Percentiles rank a stretch among this genome's conserved stretches.
Evolutionary conservation across 2,113 vertebrate species (phyloP).

Genomic region (Phoxinus phoxinus): DNA sequence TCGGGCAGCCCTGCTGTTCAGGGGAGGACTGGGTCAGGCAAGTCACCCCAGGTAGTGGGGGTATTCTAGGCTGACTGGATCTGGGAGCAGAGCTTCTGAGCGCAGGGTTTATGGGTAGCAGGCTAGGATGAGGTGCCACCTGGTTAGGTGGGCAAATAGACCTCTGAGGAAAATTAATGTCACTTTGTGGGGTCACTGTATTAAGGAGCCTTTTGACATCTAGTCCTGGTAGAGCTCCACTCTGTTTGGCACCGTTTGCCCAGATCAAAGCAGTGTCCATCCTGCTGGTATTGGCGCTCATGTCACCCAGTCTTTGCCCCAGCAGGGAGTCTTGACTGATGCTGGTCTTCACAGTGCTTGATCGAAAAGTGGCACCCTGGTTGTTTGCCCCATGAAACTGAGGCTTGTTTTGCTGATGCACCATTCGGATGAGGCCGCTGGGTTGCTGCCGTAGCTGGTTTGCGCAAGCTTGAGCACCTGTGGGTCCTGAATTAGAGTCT

Average conservation of each 20-base stretch:
- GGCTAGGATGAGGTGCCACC: conserved; percentile 79
- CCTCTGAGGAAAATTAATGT: conserved; percentile 81
- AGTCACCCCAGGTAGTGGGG: conserved; percentile 74
- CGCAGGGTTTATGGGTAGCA: conserved; percentile 80
- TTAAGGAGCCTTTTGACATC: conserved; percentile 74
- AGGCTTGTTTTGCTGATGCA: conserved; percentile 79
- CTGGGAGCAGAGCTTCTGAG: conserved; percentile 79
- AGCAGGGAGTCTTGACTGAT: conserved; percentile 67
- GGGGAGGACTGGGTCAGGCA: conserved; percentile 82
- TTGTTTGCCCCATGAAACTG: conserved; percentile 78
- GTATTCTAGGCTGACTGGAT: conserved; percentile 80
- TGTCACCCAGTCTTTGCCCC: conserved; percentile 73
- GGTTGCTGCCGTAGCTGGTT: conserved; percentile 80
- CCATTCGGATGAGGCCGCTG: conserved; percentile 79
- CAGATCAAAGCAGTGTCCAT: conserved; percentile 76
- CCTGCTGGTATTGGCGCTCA: conserved; percentile 75
- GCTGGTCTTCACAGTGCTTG: conserved; percentile 74
- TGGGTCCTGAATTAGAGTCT: conserved; percentile 76
- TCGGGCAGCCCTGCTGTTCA: conserved; percentile 68
- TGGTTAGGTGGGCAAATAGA: conserved; percentile 82
- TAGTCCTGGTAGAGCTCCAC: conserved; percentile 72
- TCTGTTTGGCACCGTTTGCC: conserved; percentile 82
- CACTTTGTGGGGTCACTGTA: conserved; percentile 75
- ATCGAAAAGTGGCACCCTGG: conserved; percentile 77
- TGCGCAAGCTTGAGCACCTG: conserved; percentile 69